Percentiles rank a stretch among this genome's conserved stretches.
phyloP scores from a whole-genome alignment of 2,797 vertebrate species.

The Staurois parvus region DNA sequence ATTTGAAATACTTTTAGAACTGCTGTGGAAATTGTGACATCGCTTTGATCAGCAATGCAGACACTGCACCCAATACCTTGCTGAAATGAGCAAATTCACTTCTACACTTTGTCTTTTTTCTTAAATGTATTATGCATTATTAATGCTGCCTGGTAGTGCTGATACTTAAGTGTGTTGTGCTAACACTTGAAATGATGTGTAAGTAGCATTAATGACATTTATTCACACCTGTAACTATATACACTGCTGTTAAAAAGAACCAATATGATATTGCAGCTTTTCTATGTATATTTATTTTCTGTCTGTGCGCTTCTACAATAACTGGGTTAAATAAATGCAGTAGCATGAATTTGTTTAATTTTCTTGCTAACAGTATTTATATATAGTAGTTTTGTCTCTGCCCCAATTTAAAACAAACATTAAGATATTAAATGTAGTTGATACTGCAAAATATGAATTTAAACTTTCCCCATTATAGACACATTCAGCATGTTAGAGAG shows the following conservation, averaged over 20 bases:
- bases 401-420: constrained; percentile 12
- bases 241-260: neutral
- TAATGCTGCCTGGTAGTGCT: neutral
- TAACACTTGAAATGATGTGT: neutral
- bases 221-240: neutral
- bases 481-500: constrained; percentile 29
- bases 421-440: neutral
- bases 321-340: neutral
- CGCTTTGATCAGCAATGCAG: neutral
- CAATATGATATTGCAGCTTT: neutral
- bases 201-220: constrained; percentile 2
- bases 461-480: constrained; percentile 21
- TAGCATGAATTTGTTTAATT: neutral
- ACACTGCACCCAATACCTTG: neutral
- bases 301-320: neutral
- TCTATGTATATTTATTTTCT: neutral
- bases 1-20: neutral
- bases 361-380: neutral
- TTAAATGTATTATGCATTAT: constrained; percentile 2
- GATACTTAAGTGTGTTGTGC: neutral
- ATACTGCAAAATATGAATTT: constrained; percentile 11
- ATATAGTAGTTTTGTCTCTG: neutral
- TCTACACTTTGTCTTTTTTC: neutral
- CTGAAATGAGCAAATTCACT: constrained; percentile 1
- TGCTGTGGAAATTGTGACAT: neutral